Evolutionary conservation across 2,797 vertebrate genomes (phyloP).

Genomic region (Ataeniobius toweri): DNA sequence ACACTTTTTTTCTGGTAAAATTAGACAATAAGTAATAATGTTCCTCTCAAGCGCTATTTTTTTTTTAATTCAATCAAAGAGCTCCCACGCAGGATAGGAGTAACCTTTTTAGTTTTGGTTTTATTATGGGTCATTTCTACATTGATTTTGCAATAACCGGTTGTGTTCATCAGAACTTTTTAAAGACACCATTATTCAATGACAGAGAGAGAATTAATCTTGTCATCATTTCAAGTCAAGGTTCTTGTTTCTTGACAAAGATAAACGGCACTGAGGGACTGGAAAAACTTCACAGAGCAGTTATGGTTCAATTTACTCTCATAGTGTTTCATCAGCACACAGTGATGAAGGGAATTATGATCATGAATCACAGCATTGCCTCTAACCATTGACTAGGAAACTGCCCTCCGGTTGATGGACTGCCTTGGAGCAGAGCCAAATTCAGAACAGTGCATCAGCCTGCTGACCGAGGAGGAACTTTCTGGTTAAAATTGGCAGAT

Average conservation of each 20-base stretch:
- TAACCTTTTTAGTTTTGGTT: constrained; percentile 7
- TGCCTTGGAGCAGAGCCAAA: constrained; percentile 31
- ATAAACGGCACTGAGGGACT: constrained; percentile 1
- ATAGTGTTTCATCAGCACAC: constrained; percentile 44
- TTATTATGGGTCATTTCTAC: not conserved
- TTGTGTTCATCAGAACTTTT: not conserved
- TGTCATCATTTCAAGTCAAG: constrained; percentile 14
- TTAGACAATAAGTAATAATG: not conserved
- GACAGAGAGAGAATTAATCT: constrained; percentile 10
- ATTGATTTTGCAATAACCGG: not conserved
- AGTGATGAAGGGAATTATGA: constrained; percentile 51
- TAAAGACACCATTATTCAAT: constrained; percentile 12
- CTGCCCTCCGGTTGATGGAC: constrained; percentile 46
- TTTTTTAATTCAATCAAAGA: not conserved
- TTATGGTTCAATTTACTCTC: constrained; percentile 30
- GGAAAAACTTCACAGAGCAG: constrained; percentile 34
- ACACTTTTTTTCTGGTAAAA: not conserved
- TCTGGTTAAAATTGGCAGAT: constrained; percentile 50
- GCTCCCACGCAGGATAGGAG: not conserved
- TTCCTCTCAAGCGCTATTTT: not conserved
- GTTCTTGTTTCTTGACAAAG: constrained; percentile 18
- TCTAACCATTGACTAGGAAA: constrained; percentile 35
- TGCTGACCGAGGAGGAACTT: constrained; percentile 46
- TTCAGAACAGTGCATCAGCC: constrained; percentile 11
- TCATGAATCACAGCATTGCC: constrained; percentile 39